A percentile compares a stretch with the other conserved stretches of the same genome.
Evolutionary conservation across 2,888 invertebrate species (phyloP).

Genomic region (Unio delphinus): DNA sequence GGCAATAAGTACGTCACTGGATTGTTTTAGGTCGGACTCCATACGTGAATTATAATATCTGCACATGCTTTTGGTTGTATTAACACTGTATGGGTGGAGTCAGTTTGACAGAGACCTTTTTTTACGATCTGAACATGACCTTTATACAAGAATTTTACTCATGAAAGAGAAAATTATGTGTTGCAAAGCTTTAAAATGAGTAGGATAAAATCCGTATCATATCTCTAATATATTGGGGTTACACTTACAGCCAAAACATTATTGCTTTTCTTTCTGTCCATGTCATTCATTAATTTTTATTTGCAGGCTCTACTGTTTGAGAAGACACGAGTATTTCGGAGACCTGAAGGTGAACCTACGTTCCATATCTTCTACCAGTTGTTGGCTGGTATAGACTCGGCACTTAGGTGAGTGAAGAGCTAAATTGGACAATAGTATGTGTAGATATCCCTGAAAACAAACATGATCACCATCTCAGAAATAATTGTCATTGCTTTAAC

Average conservation of each 20-base stretch:
- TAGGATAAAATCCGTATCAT: background rate
- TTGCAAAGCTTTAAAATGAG: background rate
- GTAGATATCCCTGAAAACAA: too few relatives aligned
- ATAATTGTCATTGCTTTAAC: too few relatives aligned
- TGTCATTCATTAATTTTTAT: constrained; percentile 6
- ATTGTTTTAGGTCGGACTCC: too few relatives aligned
- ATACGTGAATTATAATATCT: too few relatives aligned
- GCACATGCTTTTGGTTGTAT: too few relatives aligned
- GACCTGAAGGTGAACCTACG: constrained; percentile 81
- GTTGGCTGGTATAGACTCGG: constrained; percentile 81
- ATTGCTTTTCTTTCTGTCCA: background rate
- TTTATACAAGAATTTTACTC: too few relatives aligned
- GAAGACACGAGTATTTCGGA: constrained; percentile 80
- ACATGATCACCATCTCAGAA: too few relatives aligned
- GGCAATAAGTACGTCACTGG: too few relatives aligned
- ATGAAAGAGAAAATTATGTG: too few relatives aligned
- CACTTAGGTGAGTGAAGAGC: constrained; percentile 75
- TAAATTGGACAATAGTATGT: background rate
- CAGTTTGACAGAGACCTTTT: too few relatives aligned
- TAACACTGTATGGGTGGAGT: too few relatives aligned
- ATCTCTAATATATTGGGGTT: background rate
- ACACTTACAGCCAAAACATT: background rate
- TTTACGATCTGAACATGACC: too few relatives aligned
- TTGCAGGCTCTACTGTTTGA: constrained; percentile 82
- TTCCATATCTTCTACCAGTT: constrained; percentile 82